Evolutionary conservation across 2,888 invertebrate species (phyloP).

Genomic region (Drosophila nigricruria): DNA sequence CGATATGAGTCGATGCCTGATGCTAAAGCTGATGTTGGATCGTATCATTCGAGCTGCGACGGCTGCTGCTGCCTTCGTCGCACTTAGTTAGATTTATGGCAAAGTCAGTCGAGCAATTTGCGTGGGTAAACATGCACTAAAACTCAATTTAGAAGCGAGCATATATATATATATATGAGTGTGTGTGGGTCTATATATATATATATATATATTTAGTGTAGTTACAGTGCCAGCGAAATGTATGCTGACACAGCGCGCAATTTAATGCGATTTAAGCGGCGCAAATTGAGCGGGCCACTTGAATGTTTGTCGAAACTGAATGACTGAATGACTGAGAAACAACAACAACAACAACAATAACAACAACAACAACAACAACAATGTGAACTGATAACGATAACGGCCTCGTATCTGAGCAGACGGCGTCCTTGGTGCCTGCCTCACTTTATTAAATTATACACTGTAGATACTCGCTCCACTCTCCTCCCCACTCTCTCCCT

Average conservation of each 20-base stretch:
- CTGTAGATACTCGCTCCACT: conserved; percentile 45
- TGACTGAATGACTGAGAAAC: conserved; percentile 31
- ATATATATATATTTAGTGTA: conserved; percentile 14
- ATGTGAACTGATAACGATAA: conserved; percentile 64
- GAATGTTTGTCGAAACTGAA: conserved; percentile 55
- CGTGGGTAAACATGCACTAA: conserved; percentile 85
- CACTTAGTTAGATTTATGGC: conserved; percentile 79
- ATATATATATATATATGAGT: conserved; percentile 42
- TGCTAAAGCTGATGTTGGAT: conserved; percentile 10
- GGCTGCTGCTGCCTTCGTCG: conserved; percentile 40
- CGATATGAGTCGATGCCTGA: conserved; percentile 38
- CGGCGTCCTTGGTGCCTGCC: conserved; percentile 43
- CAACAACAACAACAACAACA: conserved; percentile 31
- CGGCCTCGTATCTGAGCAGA: conserved; percentile 16
- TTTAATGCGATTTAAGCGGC: conserved; percentile 80
- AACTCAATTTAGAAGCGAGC: conserved; percentile 79
- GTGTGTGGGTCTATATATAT: conserved; percentile 1
- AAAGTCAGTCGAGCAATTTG: conserved; percentile 83
- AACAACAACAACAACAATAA: conserved; percentile 28
- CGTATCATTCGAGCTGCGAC: conserved; percentile 19
- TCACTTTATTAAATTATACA: conserved; percentile 79
- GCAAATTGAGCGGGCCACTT: conserved; percentile 80
- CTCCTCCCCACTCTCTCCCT: not conserved
- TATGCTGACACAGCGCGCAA: conserved; percentile 62
- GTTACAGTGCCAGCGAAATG: conserved; percentile 57